A percentile compares a stretch with the other conserved stretches of the same genome.
Conservation (phyloP, 92 coral and sea anemone species). For the Plumapathes pennacea region DNA sequence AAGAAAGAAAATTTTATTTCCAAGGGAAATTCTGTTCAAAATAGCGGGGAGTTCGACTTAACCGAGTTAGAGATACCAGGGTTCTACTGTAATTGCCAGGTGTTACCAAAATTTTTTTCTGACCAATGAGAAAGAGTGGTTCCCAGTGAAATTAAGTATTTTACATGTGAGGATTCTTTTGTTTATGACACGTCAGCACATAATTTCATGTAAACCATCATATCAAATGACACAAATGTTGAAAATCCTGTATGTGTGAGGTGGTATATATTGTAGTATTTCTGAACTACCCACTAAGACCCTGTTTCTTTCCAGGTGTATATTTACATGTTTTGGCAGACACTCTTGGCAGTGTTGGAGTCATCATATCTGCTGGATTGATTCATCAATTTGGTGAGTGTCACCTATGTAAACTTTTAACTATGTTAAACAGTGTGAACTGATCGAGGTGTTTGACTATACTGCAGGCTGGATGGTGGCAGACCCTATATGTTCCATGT, state of each 20-base stretch:
- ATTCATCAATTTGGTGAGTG: slow-evolving; percentile 92
- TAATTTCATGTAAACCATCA: too few species aligned
- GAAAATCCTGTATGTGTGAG: background rate
- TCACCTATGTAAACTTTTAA: background rate
- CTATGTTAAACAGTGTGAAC: background rate
- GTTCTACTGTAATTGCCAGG: too few species aligned
- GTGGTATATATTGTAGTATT: background rate
- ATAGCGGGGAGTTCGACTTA: too few species aligned
- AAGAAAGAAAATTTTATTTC: too few species aligned
- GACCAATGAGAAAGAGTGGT: too few species aligned
- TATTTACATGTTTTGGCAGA: slow-evolving; percentile 96
- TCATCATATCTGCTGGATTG: slow-evolving; percentile 90
- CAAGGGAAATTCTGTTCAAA: too few species aligned
- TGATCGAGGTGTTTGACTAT: background rate
- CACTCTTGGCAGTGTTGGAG: slow-evolving; percentile 97
- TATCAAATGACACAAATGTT: too few species aligned
- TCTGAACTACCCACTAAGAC: slow-evolving; percentile 2
- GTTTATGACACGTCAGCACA: too few species aligned
- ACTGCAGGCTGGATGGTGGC: slow-evolving; percentile 97
- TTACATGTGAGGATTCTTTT: too few species aligned
- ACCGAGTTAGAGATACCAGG: too few species aligned
- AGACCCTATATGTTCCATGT: slow-evolving; percentile 97
- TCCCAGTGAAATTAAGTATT: too few species aligned
- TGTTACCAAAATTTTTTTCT: too few species aligned
- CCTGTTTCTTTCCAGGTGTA: slow-evolving; percentile 61